A percentile compares a stretch with the other conserved stretches of the same genome.
Conservation (phyloP, 2,888 invertebrate genomes). For the Acanthococcus lagerstroemiae region DNA sequence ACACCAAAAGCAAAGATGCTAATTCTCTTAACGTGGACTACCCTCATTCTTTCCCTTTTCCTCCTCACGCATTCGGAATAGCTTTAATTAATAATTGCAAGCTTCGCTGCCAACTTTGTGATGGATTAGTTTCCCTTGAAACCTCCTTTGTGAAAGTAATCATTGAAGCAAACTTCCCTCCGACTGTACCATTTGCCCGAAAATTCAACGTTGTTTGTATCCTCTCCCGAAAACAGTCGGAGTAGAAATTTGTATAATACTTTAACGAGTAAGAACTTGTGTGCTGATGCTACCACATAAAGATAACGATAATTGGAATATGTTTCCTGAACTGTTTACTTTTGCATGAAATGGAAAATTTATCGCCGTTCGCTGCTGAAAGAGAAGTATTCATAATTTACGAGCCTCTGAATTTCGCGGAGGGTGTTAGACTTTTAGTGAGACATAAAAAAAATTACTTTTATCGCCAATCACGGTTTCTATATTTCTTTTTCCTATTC, state of each 20-base stretch:
- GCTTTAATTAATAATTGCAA: slow-evolving; percentile 29
- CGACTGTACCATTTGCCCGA: too few species aligned
- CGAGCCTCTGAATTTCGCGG: background rate
- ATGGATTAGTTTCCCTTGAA: slow-evolving; percentile 30
- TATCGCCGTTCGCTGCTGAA: slow-evolving; percentile 5
- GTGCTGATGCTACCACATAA: slow-evolving; percentile 22
- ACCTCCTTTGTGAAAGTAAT: slow-evolving; percentile 29
- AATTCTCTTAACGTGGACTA: slow-evolving; percentile 23
- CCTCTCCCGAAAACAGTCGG: slow-evolving; percentile 23
- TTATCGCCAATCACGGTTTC: too few species aligned
- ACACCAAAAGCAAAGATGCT: slow-evolving; percentile 13
- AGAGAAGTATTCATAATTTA: background rate
- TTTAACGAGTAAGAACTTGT: slow-evolving; percentile 27
- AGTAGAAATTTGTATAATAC: slow-evolving; percentile 29
- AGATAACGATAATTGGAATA: slow-evolving; percentile 26
- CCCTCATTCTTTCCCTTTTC: background rate
- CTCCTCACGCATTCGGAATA: slow-evolving; percentile 9
- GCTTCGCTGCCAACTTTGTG: slow-evolving; percentile 30
- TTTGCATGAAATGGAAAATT: slow-evolving; percentile 28
- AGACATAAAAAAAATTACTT: too few species aligned
- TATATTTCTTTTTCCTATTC: too few species aligned
- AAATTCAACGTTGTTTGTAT: slow-evolving; percentile 23
- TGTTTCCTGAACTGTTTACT: slow-evolving; percentile 22
- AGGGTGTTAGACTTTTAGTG: too few species aligned
- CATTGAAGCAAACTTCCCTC: slow-evolving; percentile 29